phyloP scores from a whole-genome alignment of 2,888 invertebrate species.

The Nymphalis urticae region DNA sequence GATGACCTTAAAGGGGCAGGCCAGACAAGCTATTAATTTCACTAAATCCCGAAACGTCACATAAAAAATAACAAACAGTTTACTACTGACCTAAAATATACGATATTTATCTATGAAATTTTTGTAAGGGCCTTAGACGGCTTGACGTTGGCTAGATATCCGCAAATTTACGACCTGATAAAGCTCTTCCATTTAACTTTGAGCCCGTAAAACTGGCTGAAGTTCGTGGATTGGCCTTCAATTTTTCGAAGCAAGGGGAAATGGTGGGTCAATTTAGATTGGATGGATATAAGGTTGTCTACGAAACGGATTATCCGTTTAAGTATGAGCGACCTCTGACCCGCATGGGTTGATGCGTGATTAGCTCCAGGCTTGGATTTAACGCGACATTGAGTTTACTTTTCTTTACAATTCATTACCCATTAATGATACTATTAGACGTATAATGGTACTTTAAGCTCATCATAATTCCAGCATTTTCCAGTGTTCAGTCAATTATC shows the following conservation, averaged over 20 bases:
- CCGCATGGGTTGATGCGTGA: slow-evolving; percentile 69
- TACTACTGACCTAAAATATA: slow-evolving; percentile 41
- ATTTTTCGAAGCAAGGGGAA: slow-evolving; percentile 36
- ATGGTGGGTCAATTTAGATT: slow-evolving; percentile 51
- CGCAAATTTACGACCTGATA: slow-evolving; percentile 77
- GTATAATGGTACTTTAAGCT: neutral
- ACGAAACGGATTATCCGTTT: slow-evolving; percentile 76
- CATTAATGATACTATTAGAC: neutral
- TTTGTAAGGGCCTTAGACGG: slow-evolving; percentile 62
- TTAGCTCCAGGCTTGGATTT: slow-evolving; percentile 55
- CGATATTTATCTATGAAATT: slow-evolving; percentile 57
- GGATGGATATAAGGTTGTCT: slow-evolving; percentile 68
- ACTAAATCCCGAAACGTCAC: slow-evolving; percentile 25
- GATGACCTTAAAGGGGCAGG: slow-evolving; percentile 24
- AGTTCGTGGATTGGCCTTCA: slow-evolving; percentile 37
- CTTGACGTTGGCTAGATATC: slow-evolving; percentile 71
- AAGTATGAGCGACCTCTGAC: slow-evolving; percentile 70
- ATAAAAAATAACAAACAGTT: slow-evolving; percentile 38
- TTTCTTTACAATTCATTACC: slow-evolving; percentile 13
- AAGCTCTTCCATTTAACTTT: slow-evolving; percentile 59
- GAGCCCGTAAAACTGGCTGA: slow-evolving; percentile 56
- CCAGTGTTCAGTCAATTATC: too few species aligned
- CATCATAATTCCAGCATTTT: neutral
- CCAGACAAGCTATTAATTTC: slow-evolving; percentile 32
- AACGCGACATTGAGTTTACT: slow-evolving; percentile 24